Evolutionary conservation across 2,888 invertebrate species (phyloP).

Genomic region (Eupithecia pulchellata): DNA sequence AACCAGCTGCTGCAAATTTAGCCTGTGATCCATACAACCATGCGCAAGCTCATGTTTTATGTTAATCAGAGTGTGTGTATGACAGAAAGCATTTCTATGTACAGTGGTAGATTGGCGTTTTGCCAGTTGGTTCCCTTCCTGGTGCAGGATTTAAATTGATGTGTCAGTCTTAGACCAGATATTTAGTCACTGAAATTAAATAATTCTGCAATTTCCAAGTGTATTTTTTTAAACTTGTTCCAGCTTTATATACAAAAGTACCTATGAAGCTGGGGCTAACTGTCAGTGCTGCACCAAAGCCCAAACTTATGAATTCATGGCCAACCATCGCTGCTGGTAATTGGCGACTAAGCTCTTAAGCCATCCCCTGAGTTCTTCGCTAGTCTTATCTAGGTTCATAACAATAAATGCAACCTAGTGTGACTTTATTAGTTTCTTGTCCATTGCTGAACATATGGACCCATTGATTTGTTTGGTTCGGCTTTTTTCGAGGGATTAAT

Average conservation of each 20-base stretch:
- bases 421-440: no score
- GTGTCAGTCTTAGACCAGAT: slow-evolving; percentile 20
- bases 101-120: slow-evolving; percentile 47
- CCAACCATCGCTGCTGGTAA: neutral
- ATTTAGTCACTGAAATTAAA: slow-evolving; percentile 3
- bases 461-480: neutral
- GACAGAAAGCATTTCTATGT: slow-evolving; percentile 82
- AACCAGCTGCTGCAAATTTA: slow-evolving; percentile 12
- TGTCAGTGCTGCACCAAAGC: neutral
- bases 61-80: slow-evolving; percentile 70
- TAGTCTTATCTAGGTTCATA: neutral
- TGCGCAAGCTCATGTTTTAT: slow-evolving; percentile 71
- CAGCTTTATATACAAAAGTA: neutral
- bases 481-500: neutral
- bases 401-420: no score
- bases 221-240: neutral
- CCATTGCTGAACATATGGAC: neutral
- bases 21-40: slow-evolving; percentile 44
- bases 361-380: neutral
- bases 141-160: slow-evolving; percentile 37
- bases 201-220: neutral
- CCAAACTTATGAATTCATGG: neutral
- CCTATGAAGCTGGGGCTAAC: neutral
- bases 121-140: slow-evolving; percentile 49
- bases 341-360: neutral